Base-by-base conservation (phyloP, 2,113 vertebrate species). In the Geococcyx californianus region DNA sequence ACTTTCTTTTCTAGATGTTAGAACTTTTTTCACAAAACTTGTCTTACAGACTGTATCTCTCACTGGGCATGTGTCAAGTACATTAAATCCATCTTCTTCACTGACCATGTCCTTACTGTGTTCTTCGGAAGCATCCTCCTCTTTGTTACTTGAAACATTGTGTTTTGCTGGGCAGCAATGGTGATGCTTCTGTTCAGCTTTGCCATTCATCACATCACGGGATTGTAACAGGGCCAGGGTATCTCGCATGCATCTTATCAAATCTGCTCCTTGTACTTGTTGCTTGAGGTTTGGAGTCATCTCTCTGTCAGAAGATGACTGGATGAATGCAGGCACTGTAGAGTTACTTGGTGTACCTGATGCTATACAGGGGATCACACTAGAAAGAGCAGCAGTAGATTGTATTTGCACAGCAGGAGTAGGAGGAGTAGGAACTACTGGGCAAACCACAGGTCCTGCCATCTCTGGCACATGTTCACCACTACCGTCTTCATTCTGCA, bases 31-130 rank as follows among this genome's bases (percentile, higher is more conserved):
- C 64, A 76, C 89, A 62, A 84, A 94, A 91, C 91, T 96, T 68
- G 90, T 95, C 78, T 97, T 97, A 84, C 69, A 95, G 90, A 78
- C 95, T 79, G 90, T 92, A 66, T 99, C 98, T 95, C 49, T 98
- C 56, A 97, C 97, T 7, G 98, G 97, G n/a, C 90, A 95, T 24
- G 62, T 1, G 3, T 98, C 94, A 89, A 97, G 91, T 26, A 73
- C 44, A 40, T 97, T 95, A 51, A 96, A 28, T 52, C 96, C 93
- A 2, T 98, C 98, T 33, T 97, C 98, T 67, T 98, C 97, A 8
- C 93, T 98, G 66, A 83, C 80, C 12, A 31, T 17, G 14, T 94
- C 92, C 84, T 97, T 96, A 44, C 54, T 92, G 73, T 96, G 87
- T 78, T 97, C 96, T 68, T 90, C 97, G 51, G 67, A 56, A 62